Base-by-base conservation (phyloP, 1,140 invertebrate species). In the Pectinophora gossypiella region DNA sequence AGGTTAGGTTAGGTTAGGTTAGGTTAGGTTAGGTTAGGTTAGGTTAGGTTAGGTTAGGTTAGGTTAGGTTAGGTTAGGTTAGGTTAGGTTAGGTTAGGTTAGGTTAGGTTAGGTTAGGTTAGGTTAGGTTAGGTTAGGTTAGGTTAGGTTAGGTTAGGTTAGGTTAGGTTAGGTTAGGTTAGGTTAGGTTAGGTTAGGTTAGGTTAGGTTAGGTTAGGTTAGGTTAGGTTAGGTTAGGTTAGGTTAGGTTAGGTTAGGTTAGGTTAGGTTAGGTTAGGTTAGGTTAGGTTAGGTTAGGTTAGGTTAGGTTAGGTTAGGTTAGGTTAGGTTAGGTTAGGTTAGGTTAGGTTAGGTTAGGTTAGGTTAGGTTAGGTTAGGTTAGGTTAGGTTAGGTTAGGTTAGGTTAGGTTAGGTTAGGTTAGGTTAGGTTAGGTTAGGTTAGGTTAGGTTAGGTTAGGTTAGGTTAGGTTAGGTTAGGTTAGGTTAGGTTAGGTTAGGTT, bases 111-210 rank as follows among this genome's bases (percentile, higher is more conserved):
- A 32, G 45, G 45, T 47, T 47, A 47, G 45, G 45, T 47, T 47
- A 16, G 45, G 45, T 47, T 47, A 47, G 45, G 45, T 47, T 47
- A 32, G 45, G 45, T 47, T 47, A 47, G 45, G 45, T 47, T 47
- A 27, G 45, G 45, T 47, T 47, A 47, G 45, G 45, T 47, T 47
- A 32, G 45, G 45, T 47, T 47, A 47, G 45, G 45, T 47, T 47
- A 27, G 45, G 45, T 45, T 45, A 45, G 43, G 43, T 45, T 45
- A 45, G 43, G 21, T 47, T 47, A 32, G 45, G 45, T 47, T 47
- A 47, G 45, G 45, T 47, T 47, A 47, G 45, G 45, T 47, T 47
- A 47, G 45, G 45, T 47, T 47, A 47, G 45, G 45, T 47, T 47
- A 47, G 45, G 45, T 47, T 47, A 32, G 45, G 45, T 47, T 47